A percentile compares a stretch with the other conserved stretches of the same genome.
phyloP scores from a whole-genome alignment of 1,140 invertebrate genomes.

The Samia ricini region DNA sequence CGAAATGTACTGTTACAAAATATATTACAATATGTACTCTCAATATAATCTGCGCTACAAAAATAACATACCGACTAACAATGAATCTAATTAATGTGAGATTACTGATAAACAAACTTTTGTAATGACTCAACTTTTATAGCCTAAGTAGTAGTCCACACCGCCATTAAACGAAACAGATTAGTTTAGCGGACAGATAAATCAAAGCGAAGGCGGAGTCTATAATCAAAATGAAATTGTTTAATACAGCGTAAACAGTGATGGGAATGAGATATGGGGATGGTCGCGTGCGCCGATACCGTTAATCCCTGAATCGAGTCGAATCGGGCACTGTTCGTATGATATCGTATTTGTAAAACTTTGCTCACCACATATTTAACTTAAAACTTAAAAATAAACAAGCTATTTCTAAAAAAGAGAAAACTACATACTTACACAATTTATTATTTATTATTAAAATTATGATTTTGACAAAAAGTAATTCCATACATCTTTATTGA shows the following conservation, averaged over 20 bases:
- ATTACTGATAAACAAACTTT: not conserved
- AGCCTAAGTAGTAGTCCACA: not conserved
- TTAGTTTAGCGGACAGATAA: slow-evolving; percentile 12
- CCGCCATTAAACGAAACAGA: slow-evolving; percentile 4
- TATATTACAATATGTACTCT: too few species aligned
- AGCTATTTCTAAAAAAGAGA: too few species aligned
- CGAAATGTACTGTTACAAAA: too few species aligned
- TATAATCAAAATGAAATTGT: slow-evolving; percentile 70
- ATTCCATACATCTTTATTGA: too few species aligned
- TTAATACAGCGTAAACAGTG: slow-evolving; percentile 67
- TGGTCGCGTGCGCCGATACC: slow-evolving; percentile 52
- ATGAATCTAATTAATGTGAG: not conserved
- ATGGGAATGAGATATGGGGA: slow-evolving; percentile 56
- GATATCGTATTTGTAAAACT: slow-evolving; percentile 8
- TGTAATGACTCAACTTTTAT: not conserved
- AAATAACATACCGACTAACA: not conserved
- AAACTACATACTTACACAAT: too few species aligned
- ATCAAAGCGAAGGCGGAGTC: slow-evolving; percentile 35
- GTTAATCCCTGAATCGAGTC: slow-evolving; percentile 47
- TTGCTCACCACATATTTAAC: too few species aligned
- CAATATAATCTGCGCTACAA: too few species aligned
- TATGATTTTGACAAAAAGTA: too few species aligned
- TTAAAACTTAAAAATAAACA: too few species aligned
- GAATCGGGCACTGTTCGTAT: not conserved
- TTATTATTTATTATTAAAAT: too few species aligned